Evolutionary conservation across 2,797 vertebrate species (phyloP).

Genomic region (Bothrops alternatus): DNA sequence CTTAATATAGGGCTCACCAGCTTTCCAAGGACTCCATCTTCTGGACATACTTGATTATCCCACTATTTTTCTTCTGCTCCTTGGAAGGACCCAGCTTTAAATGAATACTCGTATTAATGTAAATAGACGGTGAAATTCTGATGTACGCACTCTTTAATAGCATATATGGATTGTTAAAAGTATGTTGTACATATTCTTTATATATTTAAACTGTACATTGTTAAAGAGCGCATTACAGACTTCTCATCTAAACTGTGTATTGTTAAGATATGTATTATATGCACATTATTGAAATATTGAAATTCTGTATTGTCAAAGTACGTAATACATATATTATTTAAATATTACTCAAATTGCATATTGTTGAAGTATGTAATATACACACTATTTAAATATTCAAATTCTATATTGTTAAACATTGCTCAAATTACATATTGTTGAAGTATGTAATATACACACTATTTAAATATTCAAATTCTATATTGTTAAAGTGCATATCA

Average conservation of each 20-base stretch:
- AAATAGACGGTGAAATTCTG: not conserved
- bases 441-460: not conserved
- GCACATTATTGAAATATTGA: not conserved
- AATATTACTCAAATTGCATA: not conserved
- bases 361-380: not conserved
- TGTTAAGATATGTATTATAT: not conserved
- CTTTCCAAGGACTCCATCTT: not conserved
- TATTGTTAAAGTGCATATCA: not conserved
- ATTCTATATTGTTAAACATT: not conserved
- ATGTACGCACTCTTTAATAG: not conserved
- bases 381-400: not conserved
- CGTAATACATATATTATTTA: not conserved
- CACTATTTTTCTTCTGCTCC: not conserved
- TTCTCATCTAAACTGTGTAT: not conserved
- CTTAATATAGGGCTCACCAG: not conserved
- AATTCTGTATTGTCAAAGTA: not conserved
- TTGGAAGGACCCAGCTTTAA: not conserved
- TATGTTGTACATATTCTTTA: not conserved
- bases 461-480: not conserved
- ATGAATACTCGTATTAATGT: not conserved
- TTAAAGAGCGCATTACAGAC: not conserved
- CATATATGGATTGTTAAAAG: not conserved
- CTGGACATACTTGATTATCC: not conserved
- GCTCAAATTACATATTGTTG: not conserved
- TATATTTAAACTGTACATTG: not conserved